Evolutionary conservation across 2,113 vertebrate species (phyloP).

Genomic region (Lamprotornis superbus): DNA sequence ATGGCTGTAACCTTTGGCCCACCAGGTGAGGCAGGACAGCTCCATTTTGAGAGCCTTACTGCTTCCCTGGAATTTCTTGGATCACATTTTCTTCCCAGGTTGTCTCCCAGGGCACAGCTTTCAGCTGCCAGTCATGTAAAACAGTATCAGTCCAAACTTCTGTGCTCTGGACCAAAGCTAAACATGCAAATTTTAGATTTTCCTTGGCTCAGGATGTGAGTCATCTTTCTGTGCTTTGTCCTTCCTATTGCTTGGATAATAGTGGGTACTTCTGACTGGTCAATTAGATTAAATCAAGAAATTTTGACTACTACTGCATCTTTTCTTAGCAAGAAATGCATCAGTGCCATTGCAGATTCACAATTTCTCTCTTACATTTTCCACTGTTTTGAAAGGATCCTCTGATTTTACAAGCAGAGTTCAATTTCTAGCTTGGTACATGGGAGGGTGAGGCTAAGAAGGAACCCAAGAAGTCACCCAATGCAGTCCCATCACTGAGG

Average conservation of each 20-base stretch:
- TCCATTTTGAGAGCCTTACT: not conserved
- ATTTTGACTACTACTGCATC: not conserved
- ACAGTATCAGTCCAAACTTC: not conserved
- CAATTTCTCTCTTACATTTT: not conserved
- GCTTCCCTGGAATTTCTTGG: not conserved
- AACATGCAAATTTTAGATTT: not conserved
- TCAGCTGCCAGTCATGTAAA: not conserved
- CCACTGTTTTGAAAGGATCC: not conserved
- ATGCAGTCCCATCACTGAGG: rapidly evolving
- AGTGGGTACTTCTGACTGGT: not conserved
- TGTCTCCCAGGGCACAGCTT: not conserved
- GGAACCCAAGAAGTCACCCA: not conserved
- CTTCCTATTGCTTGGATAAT: not conserved
- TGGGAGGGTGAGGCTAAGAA: not conserved
- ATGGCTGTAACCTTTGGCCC: not conserved
- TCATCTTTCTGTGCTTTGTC: not conserved
- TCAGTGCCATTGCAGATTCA: rapidly evolving
- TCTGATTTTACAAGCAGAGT: not conserved
- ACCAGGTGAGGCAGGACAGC: not conserved
- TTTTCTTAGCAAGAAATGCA: not conserved
- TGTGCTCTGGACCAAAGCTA: not conserved
- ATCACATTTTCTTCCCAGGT: not conserved
- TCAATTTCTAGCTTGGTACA: not conserved
- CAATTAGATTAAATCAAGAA: not conserved
- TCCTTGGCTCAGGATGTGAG: not conserved